These are phyloP conservation scores for Ephestia elutella DNA, from an alignment of 1,140 invertebrate species.

Conservation along the genomic window DNA sequence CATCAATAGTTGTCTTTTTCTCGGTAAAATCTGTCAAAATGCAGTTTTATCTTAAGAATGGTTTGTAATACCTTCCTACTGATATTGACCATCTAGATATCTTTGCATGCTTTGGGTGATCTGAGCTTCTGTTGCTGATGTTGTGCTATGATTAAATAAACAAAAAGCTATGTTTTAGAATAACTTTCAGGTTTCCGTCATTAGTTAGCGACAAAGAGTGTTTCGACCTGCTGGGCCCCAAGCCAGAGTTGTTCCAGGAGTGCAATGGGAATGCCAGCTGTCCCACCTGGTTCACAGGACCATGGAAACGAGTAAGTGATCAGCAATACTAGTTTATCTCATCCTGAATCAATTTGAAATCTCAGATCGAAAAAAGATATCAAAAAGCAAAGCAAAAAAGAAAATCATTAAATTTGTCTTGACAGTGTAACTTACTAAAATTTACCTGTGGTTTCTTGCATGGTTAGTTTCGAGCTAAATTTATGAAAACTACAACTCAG, in stretches of 20 bases:
- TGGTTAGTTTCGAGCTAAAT: no score
- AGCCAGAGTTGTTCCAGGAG: slow-evolving; percentile 80
- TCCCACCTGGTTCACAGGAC: slow-evolving; percentile 87
- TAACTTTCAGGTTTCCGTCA: slow-evolving; percentile 71
- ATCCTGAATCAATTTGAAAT: no score
- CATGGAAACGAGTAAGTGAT: slow-evolving; percentile 87
- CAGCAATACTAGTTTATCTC: not conserved
- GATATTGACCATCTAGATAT: not conserved
- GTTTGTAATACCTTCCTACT: no score
- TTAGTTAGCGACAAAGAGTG: slow-evolving; percentile 86
- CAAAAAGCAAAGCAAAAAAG: no score
- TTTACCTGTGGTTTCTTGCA: no score
- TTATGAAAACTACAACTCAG: no score
- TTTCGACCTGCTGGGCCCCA: slow-evolving; percentile 77
- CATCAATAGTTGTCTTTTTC: not conserved
- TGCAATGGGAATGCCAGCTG: slow-evolving; percentile 87
- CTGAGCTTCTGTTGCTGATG: not conserved
- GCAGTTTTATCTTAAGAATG: no score
- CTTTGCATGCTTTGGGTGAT: not conserved
- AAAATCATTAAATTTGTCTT: no score
- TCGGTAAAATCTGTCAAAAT: no score
- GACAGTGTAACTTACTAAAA: no score
- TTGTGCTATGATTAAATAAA: slow-evolving; percentile 2
- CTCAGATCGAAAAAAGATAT: no score
- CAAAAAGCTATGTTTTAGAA: slow-evolving; percentile 10